Conservation (phyloP, 2,113 vertebrate genomes). For the Galeopterus variegatus region DNA sequence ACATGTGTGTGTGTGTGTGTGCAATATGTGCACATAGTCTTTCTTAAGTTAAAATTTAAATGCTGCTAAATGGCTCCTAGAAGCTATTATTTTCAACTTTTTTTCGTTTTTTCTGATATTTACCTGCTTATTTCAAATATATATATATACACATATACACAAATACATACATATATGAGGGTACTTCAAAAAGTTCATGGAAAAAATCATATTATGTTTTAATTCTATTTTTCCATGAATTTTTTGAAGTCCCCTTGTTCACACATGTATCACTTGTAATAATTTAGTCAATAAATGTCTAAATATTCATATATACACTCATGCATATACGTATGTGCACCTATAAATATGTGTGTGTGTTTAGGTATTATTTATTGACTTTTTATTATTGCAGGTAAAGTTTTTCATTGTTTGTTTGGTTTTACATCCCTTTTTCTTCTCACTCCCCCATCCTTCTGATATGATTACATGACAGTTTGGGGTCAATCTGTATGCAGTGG, state of each 20-base stretch:
- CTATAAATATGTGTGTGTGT: too few species aligned
- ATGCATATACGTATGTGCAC: background rate
- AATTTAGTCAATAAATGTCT: background rate
- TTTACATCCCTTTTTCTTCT: background rate
- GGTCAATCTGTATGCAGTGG: background rate
- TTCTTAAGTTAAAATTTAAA: conserved; percentile 27
- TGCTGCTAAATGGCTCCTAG: background rate
- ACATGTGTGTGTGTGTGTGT: background rate
- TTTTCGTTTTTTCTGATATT: background rate
- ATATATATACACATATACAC: too few species aligned
- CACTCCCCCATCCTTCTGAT: background rate
- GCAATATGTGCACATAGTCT: background rate
- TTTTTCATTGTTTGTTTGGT: background rate
- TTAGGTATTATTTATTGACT: background rate
- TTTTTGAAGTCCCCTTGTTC: too few species aligned
- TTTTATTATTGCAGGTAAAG: background rate
- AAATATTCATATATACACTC: background rate
- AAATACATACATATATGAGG: background rate
- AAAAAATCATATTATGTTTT: too few species aligned
- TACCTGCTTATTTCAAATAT: background rate
- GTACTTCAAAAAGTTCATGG: too few species aligned
- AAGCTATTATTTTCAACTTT: background rate
- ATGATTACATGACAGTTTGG: background rate
- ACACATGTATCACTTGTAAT: background rate
- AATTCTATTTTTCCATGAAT: too few species aligned